Base-by-base conservation (phyloP, 2,797 vertebrate species). In the Gorsachius magnificus region DNA sequence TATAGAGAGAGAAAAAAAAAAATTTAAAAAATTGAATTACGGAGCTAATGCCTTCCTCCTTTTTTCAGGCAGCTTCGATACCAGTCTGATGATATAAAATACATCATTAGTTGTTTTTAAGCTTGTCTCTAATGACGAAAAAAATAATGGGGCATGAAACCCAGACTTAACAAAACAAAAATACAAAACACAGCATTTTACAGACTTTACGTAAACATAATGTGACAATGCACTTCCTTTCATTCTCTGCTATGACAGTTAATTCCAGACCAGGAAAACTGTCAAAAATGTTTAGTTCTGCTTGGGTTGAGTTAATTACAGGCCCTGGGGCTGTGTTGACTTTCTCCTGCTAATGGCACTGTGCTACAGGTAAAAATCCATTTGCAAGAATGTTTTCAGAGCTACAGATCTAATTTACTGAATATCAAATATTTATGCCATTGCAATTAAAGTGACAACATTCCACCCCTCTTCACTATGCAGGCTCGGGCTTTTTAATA, bases 201-300 rank as follows among this genome's bases (percentile, higher is more conserved):
- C 98, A 98, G 98, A 97, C 98, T 98, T 97, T 97, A 97, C 96
- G 98, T 98, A 98, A 99, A 99, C 97, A 97, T 98, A 98, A 98
- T 99, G 98, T 99, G 99, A 99, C 99, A 99, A 98, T 98, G 98
- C 98, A 98, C 98, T 98, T 99, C 98, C 98, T 98, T 98, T 99
- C 98, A 98, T 98, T 98, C 98, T 99, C 98, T 97, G 97, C 99
- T 98, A 98, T 99, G 99, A 99, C 99, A 99, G 99, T 99, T 99
- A 98, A 99, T 99, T 99, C 98, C 98, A 98, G 98, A 99, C 98
- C 98, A 99, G 98, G 98, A 99, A 99, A 99, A 99, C 99, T 98
- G 99, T 99, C 99, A 99, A 99, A 99, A 99, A 99, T 99, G 98
- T 99, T 99, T 99, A 99, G 99, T 98, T 98, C 98, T 98, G 99